These are phyloP conservation scores for Lysiphlebus fabarum DNA, from an alignment of 1,140 invertebrate species.

Conservation along the genomic window DNA sequence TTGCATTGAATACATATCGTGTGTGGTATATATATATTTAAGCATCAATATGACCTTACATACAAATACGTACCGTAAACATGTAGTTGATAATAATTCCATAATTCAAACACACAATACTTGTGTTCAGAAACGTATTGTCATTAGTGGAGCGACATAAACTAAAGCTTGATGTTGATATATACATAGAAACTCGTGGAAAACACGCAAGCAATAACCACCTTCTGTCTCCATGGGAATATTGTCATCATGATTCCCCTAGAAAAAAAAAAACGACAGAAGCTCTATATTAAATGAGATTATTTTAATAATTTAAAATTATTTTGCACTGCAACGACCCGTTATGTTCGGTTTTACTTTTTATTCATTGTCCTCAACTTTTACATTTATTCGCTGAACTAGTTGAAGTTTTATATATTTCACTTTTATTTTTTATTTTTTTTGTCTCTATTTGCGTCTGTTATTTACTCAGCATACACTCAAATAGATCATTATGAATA, in stretches of 20 bases:
- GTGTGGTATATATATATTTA: neutral
- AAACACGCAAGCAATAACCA: no score
- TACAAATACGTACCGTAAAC: slow-evolving; percentile 10
- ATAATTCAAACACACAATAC: slow-evolving; percentile 27
- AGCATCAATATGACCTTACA: slow-evolving; percentile 8
- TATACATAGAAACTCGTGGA: slow-evolving; percentile 1
- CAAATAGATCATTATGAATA: no score
- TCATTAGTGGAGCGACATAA: slow-evolving; percentile 19
- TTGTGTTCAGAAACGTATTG: slow-evolving; percentile 18
- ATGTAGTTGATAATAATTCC: slow-evolving; percentile 26
- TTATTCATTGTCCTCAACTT: no score
- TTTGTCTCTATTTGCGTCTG: no score
- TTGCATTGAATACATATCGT: slow-evolving; percentile 7
- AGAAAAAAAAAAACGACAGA: neutral
- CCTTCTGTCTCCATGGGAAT: no score
- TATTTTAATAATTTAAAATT: slow-evolving; percentile 16
- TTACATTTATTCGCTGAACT: no score
- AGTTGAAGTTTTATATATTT: no score
- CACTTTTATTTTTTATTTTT: no score
- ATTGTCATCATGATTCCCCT: no score
- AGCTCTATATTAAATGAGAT: slow-evolving; percentile 5
- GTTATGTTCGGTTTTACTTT: neutral
- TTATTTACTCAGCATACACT: no score
- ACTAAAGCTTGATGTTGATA: slow-evolving; percentile 9
- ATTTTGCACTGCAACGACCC: slow-evolving; percentile 7